Evolutionary conservation across 2,113 vertebrate genomes (phyloP), one percentile per base, ranked within the genome.

Genomic region (Hymenochirus boettgeri): DNA sequence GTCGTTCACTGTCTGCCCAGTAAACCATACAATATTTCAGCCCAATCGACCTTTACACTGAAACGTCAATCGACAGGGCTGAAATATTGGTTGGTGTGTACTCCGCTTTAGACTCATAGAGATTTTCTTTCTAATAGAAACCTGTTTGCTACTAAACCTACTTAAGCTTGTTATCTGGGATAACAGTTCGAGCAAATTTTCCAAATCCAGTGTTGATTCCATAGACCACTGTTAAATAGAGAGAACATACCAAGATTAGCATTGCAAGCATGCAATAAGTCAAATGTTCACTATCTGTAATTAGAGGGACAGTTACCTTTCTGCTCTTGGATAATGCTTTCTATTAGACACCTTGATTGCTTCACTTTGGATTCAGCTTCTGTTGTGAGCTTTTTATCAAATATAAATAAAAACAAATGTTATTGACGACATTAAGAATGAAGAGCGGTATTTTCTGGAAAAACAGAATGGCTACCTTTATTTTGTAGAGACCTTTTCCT

Each of bases 191-290:
- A 60, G 96, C 96, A 85, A 99, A 99, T 75, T 98, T 99, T 6
- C 96, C 96, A 84, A 99, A 99, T 17, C 96, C 96, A 0, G 96
- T 99, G 10, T 94, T 99, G 76, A 99, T 98, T 77, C 96, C 96
- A 25, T 99, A 99, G 60, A 97, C 96, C 73, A 98, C 96, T 99
- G 76, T 85, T 70, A 35, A 71, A 71, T 80, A 0, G 24, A 5
- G 19, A 10, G 12, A 22, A 11, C 10, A 52, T 7, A 50, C 9
- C 3, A 26, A 57, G 27, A 24, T 19, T 10, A 8, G 23, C 39
- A 18, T 6, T 17, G 2, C 37, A 42, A 39, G 13, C 12, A 42
- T 42, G 3, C 47, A 9, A 7, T 21, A 2, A 21, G 19, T 12
- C 18, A 50, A 50, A 22, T 17, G 12, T 5, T 5, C 3, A 42